Conservation (phyloP, 2,888 invertebrate genomes). For the Drosophila setosimentum region DNA sequence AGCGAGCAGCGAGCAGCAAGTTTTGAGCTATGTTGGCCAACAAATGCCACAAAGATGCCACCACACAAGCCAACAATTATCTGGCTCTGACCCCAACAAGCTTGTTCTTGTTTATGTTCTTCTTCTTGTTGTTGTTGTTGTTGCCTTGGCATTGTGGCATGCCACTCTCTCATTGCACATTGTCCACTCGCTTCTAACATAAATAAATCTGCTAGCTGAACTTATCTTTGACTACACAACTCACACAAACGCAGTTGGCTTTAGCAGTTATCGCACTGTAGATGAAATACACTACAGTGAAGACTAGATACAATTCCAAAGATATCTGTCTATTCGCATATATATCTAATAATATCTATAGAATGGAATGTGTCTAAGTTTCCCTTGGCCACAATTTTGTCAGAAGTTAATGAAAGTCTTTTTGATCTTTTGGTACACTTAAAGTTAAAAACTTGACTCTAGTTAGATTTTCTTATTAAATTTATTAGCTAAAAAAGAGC, state of each 20-base stretch:
- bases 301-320: neutral
- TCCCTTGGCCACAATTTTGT: neutral
- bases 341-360: too few species aligned
- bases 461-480: neutral
- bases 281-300: slow-evolving; percentile 28
- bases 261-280: neutral
- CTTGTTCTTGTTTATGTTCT: slow-evolving; percentile 6
- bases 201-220: slow-evolving; percentile 64
- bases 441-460: neutral
- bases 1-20: neutral
- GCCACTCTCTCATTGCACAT: slow-evolving; percentile 37
- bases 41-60: slow-evolving; percentile 48
- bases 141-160: slow-evolving; percentile 42
- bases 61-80: slow-evolving; percentile 63
- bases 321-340: too few species aligned
- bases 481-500: neutral
- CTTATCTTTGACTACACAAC: slow-evolving; percentile 29
- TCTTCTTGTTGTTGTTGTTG: slow-evolving; percentile 11
- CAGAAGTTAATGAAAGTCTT: neutral
- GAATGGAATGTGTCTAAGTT: too few species aligned
- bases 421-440: neutral
- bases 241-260: neutral
- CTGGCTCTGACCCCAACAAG: slow-evolving; percentile 13
- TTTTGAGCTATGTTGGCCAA: slow-evolving; percentile 14
- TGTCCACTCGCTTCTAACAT: slow-evolving; percentile 47